Conservation (phyloP, 2,888 invertebrate species). For the Metallyticus violacea region DNA sequence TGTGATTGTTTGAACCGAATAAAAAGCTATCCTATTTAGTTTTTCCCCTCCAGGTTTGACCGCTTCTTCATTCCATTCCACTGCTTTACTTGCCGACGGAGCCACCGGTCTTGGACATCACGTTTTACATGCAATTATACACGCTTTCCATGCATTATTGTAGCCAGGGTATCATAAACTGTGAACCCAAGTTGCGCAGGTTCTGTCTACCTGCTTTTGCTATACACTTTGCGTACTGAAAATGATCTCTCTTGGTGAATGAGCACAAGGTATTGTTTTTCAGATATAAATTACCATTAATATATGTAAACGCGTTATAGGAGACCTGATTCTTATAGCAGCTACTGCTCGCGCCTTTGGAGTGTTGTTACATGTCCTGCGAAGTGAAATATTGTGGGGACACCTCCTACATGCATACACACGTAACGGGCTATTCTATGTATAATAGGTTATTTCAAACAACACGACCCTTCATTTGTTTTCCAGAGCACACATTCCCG, state of each 20-base stretch:
- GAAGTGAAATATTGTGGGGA: not conserved
- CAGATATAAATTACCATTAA: conserved; percentile 5
- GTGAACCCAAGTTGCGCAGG: not conserved
- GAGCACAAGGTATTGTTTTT: conserved; percentile 4
- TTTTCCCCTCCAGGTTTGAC: not conserved
- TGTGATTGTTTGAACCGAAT: not conserved
- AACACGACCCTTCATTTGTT: not conserved
- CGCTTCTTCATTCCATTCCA: not conserved
- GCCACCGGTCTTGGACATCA: not conserved
- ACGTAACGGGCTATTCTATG: not conserved
- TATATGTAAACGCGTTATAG: not conserved
- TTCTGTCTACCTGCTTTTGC: not conserved
- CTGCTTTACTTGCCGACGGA: not conserved
- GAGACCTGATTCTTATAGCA: not conserved
- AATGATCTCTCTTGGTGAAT: not conserved
- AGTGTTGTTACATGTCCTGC: not conserved
- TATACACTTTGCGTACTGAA: not conserved
- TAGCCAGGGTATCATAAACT: not conserved
- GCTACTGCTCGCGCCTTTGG: not conserved
- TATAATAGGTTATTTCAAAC: not conserved
- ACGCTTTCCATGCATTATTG: conserved; percentile 13
- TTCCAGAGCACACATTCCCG: not conserved
- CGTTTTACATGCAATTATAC: conserved; percentile 17
- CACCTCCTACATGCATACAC: not conserved
- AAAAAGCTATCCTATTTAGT: not conserved